Base-by-base conservation (phyloP, 1,140 invertebrate species). In the Phenacoccus solenopsis region DNA sequence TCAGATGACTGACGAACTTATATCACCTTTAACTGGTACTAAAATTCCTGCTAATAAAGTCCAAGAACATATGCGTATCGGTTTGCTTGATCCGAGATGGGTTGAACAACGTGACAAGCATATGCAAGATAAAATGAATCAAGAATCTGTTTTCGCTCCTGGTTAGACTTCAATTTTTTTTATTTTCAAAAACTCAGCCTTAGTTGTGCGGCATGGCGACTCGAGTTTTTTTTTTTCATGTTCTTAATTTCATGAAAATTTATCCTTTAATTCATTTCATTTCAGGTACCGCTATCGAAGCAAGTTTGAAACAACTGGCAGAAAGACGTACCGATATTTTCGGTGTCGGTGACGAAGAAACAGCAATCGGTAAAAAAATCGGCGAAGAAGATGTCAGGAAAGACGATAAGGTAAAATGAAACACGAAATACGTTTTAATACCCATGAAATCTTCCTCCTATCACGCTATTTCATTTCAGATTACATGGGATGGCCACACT, bases 271-370 rank as follows among this genome's bases (percentile, higher is more conserved):
- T 30, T 49, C 61, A 73, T n/a, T n/a, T n/a, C n/a, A 28, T 69
- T 72, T 70, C 67, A 82, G 84, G 92, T 22, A 87, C 92, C 24
- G 92, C 94, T 21, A 98, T 99, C 75, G 94, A 97, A 74, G 93
- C 89, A 12, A 97, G 91, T 78, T 85, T 99, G 75, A 98, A 97
- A 78, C 88, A 96, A 76, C 82, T 99, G 73, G 97, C 96, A 0
- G 96, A 99, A 77, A 86, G 96, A 74, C 93, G 98, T 90, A 98
- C 97, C 1, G 98, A 99, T 86, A 99, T 99, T 80, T 99, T 99
- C 78, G 98, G 98, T 83, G 90, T 94, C 70, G 97, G 96, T 72
- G 93, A 94, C 76, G 96, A 98, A 79, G 97, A 99, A 84, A 98
- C 96, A 0, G 91, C 93, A 1, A 99, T 99, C 79, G 97, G 97